Base-by-base conservation (phyloP, 1,140 invertebrate genomes). In the Anagrus nilaparvatae region DNA sequence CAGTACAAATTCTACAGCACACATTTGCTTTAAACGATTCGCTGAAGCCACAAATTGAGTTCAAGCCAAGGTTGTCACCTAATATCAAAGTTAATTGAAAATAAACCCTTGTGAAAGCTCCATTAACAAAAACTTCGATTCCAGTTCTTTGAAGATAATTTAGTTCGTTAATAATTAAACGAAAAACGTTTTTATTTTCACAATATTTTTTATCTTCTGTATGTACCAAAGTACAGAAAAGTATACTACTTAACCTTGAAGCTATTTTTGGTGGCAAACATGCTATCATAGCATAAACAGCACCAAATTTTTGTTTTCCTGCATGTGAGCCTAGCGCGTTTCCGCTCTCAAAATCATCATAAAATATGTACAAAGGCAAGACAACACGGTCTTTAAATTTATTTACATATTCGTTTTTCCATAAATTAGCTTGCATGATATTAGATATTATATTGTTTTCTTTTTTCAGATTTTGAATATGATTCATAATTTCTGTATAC, bases 81-180 rank as follows among this genome's bases (percentile, higher is more conserved):
- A 39, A 4, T 16, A 44, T 23, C 13, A 33, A 28, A 27, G 42
- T 29, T 12, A 38, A 48, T 37, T 52, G 27, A 40, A 52, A 52
- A 39, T 48, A 44, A 4, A 52, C 32, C 9, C n/a, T 38, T 18
- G 19, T 27, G 6, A 37, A 6, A 33, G 24, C 2, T 20, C 44
- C 44, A 44, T 48, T 41, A 27, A 48, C 17, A 19, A 35, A 9
- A n/a, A 48, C 14, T 23, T 31, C 13, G 7, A 51, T 48, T 18
- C 44, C 42, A 3, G 32, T 23, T 28, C 29, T 18, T 29, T 32
- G 16, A n/a, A 48, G 30, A 6, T 29, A 23, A 37, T 48, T 48
- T 17, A 48, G 42, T 39, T 51, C 40, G 17, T 48, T 29, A 18
- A 51, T 48, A 0, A 38, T 20, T 44, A 42, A 44, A 2, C 23